Evolutionary conservation across 2,113 vertebrate genomes (phyloP).

Genomic region (Mobula birostris): DNA sequence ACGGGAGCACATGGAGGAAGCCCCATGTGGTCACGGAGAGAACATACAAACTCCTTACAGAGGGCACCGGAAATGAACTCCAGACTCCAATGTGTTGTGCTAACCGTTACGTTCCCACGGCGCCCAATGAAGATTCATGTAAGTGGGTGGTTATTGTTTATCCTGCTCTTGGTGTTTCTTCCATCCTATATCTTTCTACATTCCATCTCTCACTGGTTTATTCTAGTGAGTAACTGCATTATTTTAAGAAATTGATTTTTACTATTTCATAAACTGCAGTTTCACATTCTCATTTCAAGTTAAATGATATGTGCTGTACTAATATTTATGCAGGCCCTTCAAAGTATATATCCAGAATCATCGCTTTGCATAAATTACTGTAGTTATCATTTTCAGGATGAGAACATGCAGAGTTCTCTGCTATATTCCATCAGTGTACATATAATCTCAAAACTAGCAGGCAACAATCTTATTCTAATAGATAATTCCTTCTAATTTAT

Average conservation of each 20-base stretch:
- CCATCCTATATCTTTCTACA: too few relatives aligned
- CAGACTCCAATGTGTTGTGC: too few relatives aligned
- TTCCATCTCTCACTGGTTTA: not conserved
- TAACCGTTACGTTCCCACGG: too few relatives aligned
- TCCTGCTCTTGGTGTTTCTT: too few relatives aligned
- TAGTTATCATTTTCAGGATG: not conserved
- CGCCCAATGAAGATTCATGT: not conserved
- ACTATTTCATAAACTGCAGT: not conserved
- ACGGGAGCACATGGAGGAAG: too few relatives aligned
- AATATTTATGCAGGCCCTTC: conserved; percentile 2
- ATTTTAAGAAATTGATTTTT: not conserved
- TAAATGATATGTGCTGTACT: not conserved
- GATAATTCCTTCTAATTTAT: too few relatives aligned
- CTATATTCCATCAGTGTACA: not conserved
- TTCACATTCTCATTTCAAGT: not conserved
- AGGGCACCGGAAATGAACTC: too few relatives aligned
- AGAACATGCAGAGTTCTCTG: not conserved
- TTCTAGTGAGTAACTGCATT: not conserved
- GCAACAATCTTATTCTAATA: too few relatives aligned
- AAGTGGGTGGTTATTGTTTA: too few relatives aligned
- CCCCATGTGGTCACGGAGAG: too few relatives aligned
- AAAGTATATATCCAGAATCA: not conserved
- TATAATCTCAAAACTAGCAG: not conserved
- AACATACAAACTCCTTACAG: too few relatives aligned
- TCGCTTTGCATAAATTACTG: not conserved